Evolutionary conservation across 2,888 invertebrate genomes (phyloP).

Genomic region (Tipula lateralis): DNA sequence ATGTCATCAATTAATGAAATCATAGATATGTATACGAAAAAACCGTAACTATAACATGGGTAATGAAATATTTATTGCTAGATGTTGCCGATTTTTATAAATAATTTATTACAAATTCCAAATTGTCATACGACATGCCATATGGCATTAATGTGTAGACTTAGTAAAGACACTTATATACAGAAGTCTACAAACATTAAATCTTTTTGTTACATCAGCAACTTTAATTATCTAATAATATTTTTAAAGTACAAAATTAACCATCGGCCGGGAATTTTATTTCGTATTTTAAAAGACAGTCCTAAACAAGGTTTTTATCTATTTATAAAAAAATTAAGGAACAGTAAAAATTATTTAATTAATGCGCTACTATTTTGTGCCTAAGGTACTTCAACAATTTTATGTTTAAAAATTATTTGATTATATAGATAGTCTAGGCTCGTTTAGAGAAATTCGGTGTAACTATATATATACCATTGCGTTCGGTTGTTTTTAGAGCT

Average conservation of each 20-base stretch:
- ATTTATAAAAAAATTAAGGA: not conserved
- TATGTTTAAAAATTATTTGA: not conserved
- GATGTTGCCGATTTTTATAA: not conserved
- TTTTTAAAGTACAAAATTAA: not conserved
- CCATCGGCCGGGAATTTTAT: not conserved
- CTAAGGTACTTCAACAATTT: not conserved
- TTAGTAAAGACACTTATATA: not conserved
- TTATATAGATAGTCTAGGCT: not conserved
- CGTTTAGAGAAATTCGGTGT: not conserved
- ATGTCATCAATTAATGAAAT: constrained; percentile 61
- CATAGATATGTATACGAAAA: constrained; percentile 42
- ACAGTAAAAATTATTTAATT: not conserved
- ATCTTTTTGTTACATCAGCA: not conserved
- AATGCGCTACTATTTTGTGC: not conserved
- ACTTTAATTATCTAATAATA: not conserved
- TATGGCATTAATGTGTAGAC: not conserved
- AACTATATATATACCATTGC: too few relatives aligned
- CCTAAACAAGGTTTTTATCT: not conserved
- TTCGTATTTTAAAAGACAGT: not conserved
- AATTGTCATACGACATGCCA: not conserved
- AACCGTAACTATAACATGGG: too few relatives aligned
- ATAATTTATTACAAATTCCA: not conserved
- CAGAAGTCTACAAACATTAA: not conserved
- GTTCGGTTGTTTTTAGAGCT: not conserved
- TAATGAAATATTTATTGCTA: not conserved